Evolutionary conservation across 2,797 vertebrate species (phyloP), one percentile per base, ranked within the genome.

Genomic region (Ptychobarbus kaznakovi): DNA sequence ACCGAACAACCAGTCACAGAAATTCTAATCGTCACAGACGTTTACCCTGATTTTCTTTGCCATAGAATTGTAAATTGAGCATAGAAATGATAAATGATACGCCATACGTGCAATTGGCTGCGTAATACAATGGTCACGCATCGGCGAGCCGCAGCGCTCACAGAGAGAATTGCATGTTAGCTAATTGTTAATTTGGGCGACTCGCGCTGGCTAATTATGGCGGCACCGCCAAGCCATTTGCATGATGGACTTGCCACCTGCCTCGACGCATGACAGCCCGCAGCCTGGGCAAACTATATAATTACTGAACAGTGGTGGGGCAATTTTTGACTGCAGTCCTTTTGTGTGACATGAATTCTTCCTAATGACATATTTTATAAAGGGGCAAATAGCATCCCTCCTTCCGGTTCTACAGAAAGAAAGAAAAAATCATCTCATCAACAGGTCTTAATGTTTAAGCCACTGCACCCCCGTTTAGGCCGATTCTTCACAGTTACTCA

Each of bases 291-390:
- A 97, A 99, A 98, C 98, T 98, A 97, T 99, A 96, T 99, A 99
- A 99, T 99, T 99, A 99, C 97, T 96, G 96, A 97, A 97, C 97
- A 97, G 97, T 97, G 97, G 96, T 97, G 97, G 97, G 97, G 96
- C 96, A 97, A 97, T 99, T 98, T 98, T 97, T 97, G 96, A 98
- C 97, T 97, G 97, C 95, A 93, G 97, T 97, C 94, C 96, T 97
- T 98, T 99, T 99, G 98, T 99, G 96, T 91, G 89, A 93, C 96
- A 96, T 99, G 98, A 99, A 99, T 99, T 97, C 98, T 97, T 97
- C 96, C 94, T 99, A 99, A 99, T 99, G 97, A 97, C 97, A 98
- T 98, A 98, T 99, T 99, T 99, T 97, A 98, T 98, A 98, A 98
- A 96, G 96, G 97, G 96, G 96, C 96, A 98, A 98, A 99, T 99